phyloP scores from a whole-genome alignment of 2,113 vertebrate species.

The Crypturellus undulatus region DNA sequence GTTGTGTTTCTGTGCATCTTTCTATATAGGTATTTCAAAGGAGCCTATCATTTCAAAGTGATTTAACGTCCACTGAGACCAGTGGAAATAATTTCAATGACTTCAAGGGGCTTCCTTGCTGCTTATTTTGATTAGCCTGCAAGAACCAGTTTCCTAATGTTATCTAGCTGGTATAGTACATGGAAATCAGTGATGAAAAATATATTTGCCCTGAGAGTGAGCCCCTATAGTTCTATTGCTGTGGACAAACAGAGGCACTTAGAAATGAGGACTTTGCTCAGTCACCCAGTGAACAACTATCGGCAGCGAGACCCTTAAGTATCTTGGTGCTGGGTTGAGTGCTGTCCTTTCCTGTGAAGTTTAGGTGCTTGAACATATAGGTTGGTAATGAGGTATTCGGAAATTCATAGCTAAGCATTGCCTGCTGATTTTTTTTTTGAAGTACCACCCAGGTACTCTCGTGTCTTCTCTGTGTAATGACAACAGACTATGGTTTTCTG shows the following conservation, averaged over 20 bases:
- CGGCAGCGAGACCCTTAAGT: rapidly evolving
- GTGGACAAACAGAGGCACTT: background rate
- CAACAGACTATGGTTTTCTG: background rate
- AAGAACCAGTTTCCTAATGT: background rate
- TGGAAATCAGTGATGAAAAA: background rate
- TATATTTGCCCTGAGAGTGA: background rate
- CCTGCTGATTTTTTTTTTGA: background rate
- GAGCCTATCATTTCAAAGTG: background rate
- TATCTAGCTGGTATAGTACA: background rate
- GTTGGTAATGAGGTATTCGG: background rate
- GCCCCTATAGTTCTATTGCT: background rate
- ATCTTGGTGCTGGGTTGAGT: background rate
- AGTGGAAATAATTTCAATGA: background rate
- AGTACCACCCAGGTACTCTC: background rate
- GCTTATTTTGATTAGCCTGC: background rate
- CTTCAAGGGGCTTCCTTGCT: background rate
- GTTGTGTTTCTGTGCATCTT: background rate
- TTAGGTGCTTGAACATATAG: background rate
- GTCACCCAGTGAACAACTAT: background rate
- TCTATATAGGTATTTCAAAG: slow-evolving; percentile 30
- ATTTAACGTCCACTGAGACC: background rate
- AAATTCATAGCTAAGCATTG: background rate
- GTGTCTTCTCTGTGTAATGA: background rate
- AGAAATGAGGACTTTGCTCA: background rate
- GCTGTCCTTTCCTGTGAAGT: background rate